Evolutionary conservation across 2,113 vertebrate genomes (phyloP), one percentile per base, ranked within the genome.

Genomic region (Chlamydotis undulata): DNA sequence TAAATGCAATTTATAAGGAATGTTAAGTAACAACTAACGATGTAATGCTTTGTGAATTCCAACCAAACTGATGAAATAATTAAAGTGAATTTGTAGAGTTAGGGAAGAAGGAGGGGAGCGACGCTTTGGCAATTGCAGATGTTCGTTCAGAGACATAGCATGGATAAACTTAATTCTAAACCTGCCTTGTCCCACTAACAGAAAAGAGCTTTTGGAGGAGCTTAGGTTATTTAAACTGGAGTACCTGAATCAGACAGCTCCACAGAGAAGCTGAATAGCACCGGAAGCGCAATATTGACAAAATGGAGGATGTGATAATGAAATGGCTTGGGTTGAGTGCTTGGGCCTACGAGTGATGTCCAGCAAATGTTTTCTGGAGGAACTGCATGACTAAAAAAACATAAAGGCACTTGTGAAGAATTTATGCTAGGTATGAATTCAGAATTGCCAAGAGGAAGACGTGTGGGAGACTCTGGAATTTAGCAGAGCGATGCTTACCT

Each of bases 1-100:
- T 98, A 98, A 98, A 98, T 96, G 96, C 97, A 97, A 97, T 98
- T 98, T 98, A 97, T 98, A 98, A 98, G 97, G 97, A 98, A 98
- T 98, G 97, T 97, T 98, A 98, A 98, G 97, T 98, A 98, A 98
- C 97, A 98, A 97, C 98, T 98, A 98, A 98, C 97, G 98, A 97
- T 96, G 98, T 98, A 98, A 97, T 98, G 97, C 97, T 97, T 98
- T 97, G 97, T 98, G 97, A 98, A 94, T 98, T 98, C 98, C 97
- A 98, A 96, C 94, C 97, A 97, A 98, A 97, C 90, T 97, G 97
- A 98, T 98, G 97, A 98, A 98, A 98, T 98, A 98, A 98, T 98
- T 98, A 98, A 96, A 97, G 97, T 83, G 94, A 96, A 97, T 98
- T 97, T 97, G 94, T 94, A 64, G 95, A 97, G 97, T 94, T 95